Percentiles rank a stretch among this genome's conserved stretches.
These are phyloP conservation scores for Creontiades dilutus DNA, from an alignment of 2,888 invertebrate genomes.

Conservation along the genomic window DNA sequence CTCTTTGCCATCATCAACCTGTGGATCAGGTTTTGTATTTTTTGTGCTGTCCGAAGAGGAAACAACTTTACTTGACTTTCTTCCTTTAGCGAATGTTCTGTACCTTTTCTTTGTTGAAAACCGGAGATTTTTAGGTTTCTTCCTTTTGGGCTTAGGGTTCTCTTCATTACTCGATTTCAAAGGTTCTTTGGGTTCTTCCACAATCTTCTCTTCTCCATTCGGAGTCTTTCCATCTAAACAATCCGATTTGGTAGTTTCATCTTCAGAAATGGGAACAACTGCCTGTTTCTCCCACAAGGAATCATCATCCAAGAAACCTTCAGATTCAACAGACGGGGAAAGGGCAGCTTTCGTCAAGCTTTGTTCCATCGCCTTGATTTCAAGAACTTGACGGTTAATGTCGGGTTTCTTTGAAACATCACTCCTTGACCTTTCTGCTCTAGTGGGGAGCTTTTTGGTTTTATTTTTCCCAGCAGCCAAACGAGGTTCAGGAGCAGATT, in stretches of 20 bases:
- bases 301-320: conserved; percentile 31
- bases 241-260: neutral
- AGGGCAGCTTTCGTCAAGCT: neutral
- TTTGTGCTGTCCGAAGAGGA: neutral
- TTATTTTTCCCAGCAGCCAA: neutral
- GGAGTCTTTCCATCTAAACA: neutral
- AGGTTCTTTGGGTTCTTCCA: neutral
- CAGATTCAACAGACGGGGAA: conserved; percentile 9
- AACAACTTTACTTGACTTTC: neutral
- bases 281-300: conserved; percentile 55
- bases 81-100: neutral
- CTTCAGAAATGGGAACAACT: conserved; percentile 27
- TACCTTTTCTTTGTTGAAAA: neutral
- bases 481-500: conserved; percentile 41
- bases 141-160: neutral
- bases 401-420: conserved; percentile 10
- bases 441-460: neutral
- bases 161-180: neutral
- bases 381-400: conserved; percentile 33
- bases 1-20: neutral
- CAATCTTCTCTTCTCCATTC: neutral
- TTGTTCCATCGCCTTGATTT: conserved; percentile 23
- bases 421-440: neutral
- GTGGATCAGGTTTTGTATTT: neutral
- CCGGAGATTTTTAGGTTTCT: neutral